Base-by-base conservation (phyloP, 2,113 vertebrate species). In the Litocranius walleri region DNA sequence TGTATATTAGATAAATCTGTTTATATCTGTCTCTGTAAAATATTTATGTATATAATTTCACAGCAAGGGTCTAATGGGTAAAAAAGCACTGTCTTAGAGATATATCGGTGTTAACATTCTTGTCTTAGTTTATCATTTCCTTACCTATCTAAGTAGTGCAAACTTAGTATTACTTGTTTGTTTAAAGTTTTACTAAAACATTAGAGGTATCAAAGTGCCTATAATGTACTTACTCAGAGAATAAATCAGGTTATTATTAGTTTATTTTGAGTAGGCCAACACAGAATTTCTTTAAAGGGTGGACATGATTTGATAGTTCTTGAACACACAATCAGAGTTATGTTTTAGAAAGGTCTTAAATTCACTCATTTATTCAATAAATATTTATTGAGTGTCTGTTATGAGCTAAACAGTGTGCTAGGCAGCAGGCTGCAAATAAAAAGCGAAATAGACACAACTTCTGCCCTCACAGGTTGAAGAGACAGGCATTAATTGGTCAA, bases 241-340 rank as follows among this genome's bases (percentile, higher is more conserved):
- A 67, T 82, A 94, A 86, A 92, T 87, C 40, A 78, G 15, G 2
- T 86, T 88, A 43, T 81, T 90, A 88, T 94, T 84, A 84, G 16
- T 89, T 92, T 77, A 50, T 92, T 96, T 95, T 93, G 50, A 92
- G 30, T 36, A 92, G n/a, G 43, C 10, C 50, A 94, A 96, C 21
- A 77, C 6, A 81, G 27, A 78, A 29, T 85, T 83, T 33, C 81
- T 77, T 67, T 45, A 33, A 40, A 93, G 40, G 16, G 81, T 81
- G 23, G 4, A 59, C 15, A 84, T 94, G 36, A 94, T 54, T 88
- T 59, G 33, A 67, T 80, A 56, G 61, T 90, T 96, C 71, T 94
- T 96, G 59, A 62, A 88, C 30, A 85, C 59, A 33, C 29, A 90
- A 27, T 57, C 48, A 54, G 86, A 85, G 30, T 92, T 78, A 57